Percentiles rank a stretch among this genome's conserved stretches.
These are phyloP conservation scores for Takifugu rubripes DNA, from an alignment of 2,797 vertebrate genomes.

Conservation along the genomic window DNA sequence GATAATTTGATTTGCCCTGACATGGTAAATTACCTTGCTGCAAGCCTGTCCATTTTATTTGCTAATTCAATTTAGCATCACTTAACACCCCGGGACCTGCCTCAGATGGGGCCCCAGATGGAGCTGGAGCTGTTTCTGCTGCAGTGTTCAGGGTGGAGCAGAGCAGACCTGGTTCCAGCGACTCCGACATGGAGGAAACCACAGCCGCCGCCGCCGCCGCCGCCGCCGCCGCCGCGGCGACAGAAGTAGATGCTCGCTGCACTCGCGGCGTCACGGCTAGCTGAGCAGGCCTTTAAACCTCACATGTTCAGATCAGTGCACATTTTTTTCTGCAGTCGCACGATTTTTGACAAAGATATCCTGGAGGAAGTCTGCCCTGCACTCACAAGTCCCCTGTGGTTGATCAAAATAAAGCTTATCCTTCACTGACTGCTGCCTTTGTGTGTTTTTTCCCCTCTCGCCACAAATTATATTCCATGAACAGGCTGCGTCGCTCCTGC, in stretches of 20 bases:
- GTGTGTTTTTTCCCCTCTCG: conserved; percentile 29
- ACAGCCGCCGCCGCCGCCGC: not conserved
- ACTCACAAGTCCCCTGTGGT: conserved; percentile 18
- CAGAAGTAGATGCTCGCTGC: conserved; percentile 38
- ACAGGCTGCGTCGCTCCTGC: conserved; percentile 14
- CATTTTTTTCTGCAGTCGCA: conserved; percentile 1
- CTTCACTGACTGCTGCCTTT: conserved; percentile 13
- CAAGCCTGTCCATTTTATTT: conserved; percentile 61
- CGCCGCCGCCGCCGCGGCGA: not conserved
- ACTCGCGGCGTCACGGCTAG: conserved; percentile 12
- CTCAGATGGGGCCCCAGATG: conserved; percentile 30
- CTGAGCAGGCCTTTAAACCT: conserved; percentile 6
- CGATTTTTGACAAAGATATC: conserved; percentile 3
- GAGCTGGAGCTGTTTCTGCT: not conserved
- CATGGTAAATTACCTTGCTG: conserved; percentile 62
- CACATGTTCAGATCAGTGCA: not conserved
- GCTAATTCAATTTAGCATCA: conserved; percentile 61
- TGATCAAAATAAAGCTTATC: conserved; percentile 33
- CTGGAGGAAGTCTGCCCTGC: conserved; percentile 9
- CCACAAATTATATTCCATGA: conserved; percentile 34
- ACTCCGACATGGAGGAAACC: conserved; percentile 17
- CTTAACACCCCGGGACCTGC: conserved; percentile 49
- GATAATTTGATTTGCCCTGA: conserved; percentile 66
- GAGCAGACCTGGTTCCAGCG: conserved; percentile 7
- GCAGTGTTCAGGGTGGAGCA: not conserved